Evolutionary conservation across 2,888 invertebrate genomes (phyloP).

Genomic region (Apomyelois bistriatella): DNA sequence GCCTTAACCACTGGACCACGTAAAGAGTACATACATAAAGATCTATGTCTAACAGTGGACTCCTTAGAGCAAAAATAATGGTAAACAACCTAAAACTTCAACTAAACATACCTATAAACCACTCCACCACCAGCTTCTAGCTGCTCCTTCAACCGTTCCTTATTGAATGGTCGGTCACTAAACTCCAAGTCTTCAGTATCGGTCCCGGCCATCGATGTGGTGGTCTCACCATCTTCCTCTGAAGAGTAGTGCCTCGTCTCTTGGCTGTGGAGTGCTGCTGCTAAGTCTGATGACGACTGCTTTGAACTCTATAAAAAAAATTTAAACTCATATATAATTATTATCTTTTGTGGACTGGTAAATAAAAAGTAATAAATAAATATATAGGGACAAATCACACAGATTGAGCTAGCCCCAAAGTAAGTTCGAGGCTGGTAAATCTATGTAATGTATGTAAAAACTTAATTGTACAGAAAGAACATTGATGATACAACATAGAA

Average conservation of each 20-base stretch:
- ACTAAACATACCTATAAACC: constrained; percentile 70
- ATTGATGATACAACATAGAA: too few relatives aligned
- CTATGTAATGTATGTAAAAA: too few relatives aligned
- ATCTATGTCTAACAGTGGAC: too few relatives aligned
- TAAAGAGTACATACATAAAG: too few relatives aligned
- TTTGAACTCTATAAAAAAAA: background rate
- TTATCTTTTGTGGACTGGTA: too few relatives aligned
- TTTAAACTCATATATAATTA: background rate
- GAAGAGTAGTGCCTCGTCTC: constrained; percentile 70
- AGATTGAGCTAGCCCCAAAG: too few relatives aligned
- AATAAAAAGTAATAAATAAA: too few relatives aligned
- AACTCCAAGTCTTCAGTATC: constrained; percentile 79
- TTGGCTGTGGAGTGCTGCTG: constrained; percentile 29
- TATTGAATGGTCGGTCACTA: constrained; percentile 63
- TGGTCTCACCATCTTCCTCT: constrained; percentile 65
- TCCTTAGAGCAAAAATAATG: too few relatives aligned
- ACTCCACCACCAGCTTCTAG: constrained; percentile 82
- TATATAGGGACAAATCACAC: too few relatives aligned
- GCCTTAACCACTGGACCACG: too few relatives aligned
- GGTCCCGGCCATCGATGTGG: constrained; percentile 64
- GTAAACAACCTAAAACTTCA: background rate
- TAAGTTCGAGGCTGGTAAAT: too few relatives aligned
- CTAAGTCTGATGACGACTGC: background rate
- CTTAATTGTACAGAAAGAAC: too few relatives aligned
- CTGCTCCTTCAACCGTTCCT: constrained; percentile 80